phyloP scores from a whole-genome alignment of 2,888 invertebrate genomes.

The Philereme vetulata region DNA sequence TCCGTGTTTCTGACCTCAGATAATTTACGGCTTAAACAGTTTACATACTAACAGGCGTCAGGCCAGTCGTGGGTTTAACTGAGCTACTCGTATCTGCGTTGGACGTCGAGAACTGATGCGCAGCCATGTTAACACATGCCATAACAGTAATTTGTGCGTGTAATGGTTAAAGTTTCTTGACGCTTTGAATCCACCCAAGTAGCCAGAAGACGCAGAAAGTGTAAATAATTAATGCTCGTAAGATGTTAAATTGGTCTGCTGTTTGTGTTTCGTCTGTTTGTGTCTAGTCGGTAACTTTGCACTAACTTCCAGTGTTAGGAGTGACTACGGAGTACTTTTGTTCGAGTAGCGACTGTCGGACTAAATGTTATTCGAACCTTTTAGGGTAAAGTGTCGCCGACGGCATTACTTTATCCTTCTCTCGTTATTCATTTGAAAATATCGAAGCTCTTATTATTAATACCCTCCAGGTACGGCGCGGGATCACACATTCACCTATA shows the following conservation, averaged over 20 bases:
- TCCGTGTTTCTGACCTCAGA: conserved; percentile 68
- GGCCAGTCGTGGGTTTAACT: conserved; percentile 58
- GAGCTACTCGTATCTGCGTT: conserved; percentile 69
- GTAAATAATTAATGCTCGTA: conserved; percentile 43
- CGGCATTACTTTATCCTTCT: conserved; percentile 25
- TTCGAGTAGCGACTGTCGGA: conserved; percentile 24
- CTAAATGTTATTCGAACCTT: conserved; percentile 30
- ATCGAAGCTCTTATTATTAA: conserved; percentile 45
- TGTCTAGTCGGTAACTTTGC: conserved; percentile 39
- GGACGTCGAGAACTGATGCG: conserved; percentile 58
- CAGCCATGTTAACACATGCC: conserved; percentile 59
- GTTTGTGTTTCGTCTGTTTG: conserved; percentile 41
- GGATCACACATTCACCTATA: conserved; percentile 80
- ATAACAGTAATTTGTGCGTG: conserved; percentile 62
- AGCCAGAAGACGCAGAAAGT: conserved; percentile 46
- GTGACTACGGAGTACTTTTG: conserved; percentile 34
- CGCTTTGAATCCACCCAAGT: conserved; percentile 53
- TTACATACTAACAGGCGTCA: conserved; percentile 59
- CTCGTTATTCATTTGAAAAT: conserved; percentile 49
- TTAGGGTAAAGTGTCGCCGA: conserved; percentile 20
- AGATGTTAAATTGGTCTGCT: conserved; percentile 42
- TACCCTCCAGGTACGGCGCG: conserved; percentile 54
- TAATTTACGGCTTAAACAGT: conserved; percentile 74
- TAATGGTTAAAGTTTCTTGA: conserved; percentile 61
- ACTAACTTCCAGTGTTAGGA: conserved; percentile 36